phyloP scores from a whole-genome alignment of 2,888 invertebrate species.

The Pyrrhia umbra region DNA sequence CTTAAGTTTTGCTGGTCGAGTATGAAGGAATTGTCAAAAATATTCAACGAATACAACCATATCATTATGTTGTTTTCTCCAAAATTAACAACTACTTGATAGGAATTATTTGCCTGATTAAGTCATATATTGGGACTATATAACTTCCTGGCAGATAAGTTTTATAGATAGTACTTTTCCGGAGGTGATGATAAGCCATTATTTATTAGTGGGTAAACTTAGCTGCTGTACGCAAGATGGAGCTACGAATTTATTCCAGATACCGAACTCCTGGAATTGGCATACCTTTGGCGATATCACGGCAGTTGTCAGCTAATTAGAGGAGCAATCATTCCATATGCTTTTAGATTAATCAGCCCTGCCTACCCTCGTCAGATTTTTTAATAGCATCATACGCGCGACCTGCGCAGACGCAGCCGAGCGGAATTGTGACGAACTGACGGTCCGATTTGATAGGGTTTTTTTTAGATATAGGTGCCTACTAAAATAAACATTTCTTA shows the following conservation, averaged over 20 bases:
- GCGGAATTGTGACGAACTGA: constrained; percentile 64
- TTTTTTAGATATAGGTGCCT: constrained; percentile 25
- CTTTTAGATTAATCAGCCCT: constrained; percentile 44
- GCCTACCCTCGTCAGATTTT: constrained; percentile 66
- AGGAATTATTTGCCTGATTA: too few species aligned
- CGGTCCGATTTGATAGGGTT: constrained; percentile 40
- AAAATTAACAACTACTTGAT: too few species aligned
- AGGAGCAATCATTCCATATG: constrained; percentile 11
- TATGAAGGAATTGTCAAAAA: too few species aligned
- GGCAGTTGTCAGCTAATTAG: constrained; percentile 4
- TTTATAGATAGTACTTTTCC: too few species aligned
- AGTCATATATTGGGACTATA: too few species aligned
- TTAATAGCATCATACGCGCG: constrained; percentile 49
- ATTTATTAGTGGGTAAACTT: too few species aligned
- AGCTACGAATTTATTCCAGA: not conserved
- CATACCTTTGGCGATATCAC: not conserved
- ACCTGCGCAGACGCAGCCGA: constrained; percentile 70
- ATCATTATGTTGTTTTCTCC: too few species aligned
- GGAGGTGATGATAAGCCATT: too few species aligned
- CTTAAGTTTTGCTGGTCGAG: too few species aligned
- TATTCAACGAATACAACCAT: too few species aligned
- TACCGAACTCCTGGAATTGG: not conserved
- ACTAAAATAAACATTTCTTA: constrained; percentile 8
- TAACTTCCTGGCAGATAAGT: too few species aligned
- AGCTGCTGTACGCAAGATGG: too few species aligned